Base-by-base conservation (phyloP, 2,113 vertebrate species). In the Oenanthe melanoleuca region DNA sequence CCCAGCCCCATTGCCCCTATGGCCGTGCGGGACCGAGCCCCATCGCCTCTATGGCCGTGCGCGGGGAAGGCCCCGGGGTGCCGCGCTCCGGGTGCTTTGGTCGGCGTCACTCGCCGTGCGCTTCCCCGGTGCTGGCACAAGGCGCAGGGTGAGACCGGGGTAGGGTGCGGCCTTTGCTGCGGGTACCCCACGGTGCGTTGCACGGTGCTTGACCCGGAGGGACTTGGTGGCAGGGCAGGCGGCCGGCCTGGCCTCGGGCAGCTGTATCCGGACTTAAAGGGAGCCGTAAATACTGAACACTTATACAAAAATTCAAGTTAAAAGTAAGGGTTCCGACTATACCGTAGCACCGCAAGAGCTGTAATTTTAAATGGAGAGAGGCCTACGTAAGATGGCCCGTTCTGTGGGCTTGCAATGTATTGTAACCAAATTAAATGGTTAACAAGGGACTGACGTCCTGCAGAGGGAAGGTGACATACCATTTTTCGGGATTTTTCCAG, bases 41-140 rank as follows among this genome's bases (percentile, higher is more conserved):
- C 47, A 23, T 4, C 12, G 47, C 44, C 47, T 23, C 44, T 19
- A 9, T 24, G 70, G 55, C 56, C 34, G 44, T 9, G 17, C 3
- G 22, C 86, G 17, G 38, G 31, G 24, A 12, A 23, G 2, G 38
- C 25, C 6, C 4, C 1, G 63, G 49, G 44, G 15, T 37, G 13
- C 25, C 56, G 21, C 80, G 38, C 47, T 22, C 11, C 3, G 45
- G 52, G 5, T 12, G 29, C 26, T 16, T 25, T 14, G 13, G 9
- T 10, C 19, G 6, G 1, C 8, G 38, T 49, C 52, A 1, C 7
- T 57, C 3, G 26, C 18, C 3, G 12, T 8, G 37, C 17, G 24
- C 13, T 18, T 3, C 14, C 28, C 17, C 5, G 25, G 59, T 37
- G 77, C 17, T 20, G 59, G 78, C 55, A 34, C 23, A 7, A 26